Evolutionary conservation across 2,888 invertebrate genomes (phyloP).

Genomic region (Proisotoma minuta): DNA sequence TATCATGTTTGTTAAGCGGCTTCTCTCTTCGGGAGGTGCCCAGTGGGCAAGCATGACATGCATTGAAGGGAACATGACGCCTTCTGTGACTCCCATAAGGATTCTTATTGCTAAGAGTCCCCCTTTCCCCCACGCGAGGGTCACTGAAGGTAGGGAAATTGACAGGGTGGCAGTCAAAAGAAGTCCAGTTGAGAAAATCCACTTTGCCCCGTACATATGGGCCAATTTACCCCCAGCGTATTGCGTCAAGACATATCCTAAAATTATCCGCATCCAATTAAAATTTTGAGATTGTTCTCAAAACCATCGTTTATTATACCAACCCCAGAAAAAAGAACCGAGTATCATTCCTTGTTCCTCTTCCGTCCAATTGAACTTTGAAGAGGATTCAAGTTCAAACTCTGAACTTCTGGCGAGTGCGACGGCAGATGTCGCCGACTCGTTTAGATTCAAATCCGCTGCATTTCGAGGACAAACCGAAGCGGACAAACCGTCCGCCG

Average conservation of each 20-base stretch:
- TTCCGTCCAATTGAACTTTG: constrained; percentile 37
- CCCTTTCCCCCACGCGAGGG: constrained; percentile 64
- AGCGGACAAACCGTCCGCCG: too few species aligned
- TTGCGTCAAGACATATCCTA: constrained; percentile 76
- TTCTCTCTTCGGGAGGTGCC: constrained; percentile 86
- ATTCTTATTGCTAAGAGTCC: constrained; percentile 70
- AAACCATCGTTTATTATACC: too few species aligned
- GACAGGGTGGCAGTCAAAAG: constrained; percentile 77
- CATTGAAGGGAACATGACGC: constrained; percentile 89
- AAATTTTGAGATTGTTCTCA: too few species aligned
- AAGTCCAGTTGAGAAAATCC: constrained; percentile 75
- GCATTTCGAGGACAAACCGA: too few species aligned
- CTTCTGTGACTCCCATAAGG: constrained; percentile 78
- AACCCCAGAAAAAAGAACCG: constrained; percentile 72
- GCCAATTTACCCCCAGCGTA: constrained; percentile 76
- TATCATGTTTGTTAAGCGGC: constrained; percentile 49
- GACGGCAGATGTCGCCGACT: too few species aligned
- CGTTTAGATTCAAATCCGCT: too few species aligned
- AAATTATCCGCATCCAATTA: too few species aligned
- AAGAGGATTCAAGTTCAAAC: too few species aligned
- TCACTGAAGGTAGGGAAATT: constrained; percentile 69
- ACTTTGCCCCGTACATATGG: constrained; percentile 78
- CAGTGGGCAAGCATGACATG: constrained; percentile 85
- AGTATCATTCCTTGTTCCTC: constrained; percentile 36
- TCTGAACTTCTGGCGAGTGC: too few species aligned